A percentile compares a stretch with the other conserved stretches of the same genome.
Conservation (phyloP, 2,888 invertebrate genomes). For the Zelleria hepariella region DNA sequence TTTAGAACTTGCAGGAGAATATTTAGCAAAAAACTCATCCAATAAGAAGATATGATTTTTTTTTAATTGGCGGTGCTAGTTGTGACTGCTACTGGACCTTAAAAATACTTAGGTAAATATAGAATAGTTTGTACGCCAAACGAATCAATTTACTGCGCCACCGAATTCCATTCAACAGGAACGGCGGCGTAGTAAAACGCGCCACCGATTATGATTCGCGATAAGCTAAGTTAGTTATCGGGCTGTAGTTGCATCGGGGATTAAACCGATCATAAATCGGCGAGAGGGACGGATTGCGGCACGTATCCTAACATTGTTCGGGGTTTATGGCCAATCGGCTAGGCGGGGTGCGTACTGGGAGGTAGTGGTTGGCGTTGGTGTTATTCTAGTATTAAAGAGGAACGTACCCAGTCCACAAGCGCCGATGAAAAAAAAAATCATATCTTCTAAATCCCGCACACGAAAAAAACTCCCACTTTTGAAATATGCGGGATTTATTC, state of each 20-base stretch:
- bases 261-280: background rate
- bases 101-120: no score
- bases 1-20: no score
- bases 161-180: background rate
- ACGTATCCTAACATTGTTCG: background rate
- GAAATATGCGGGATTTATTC: no score
- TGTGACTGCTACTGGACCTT: no score
- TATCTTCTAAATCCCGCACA: background rate
- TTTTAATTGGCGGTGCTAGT: no score
- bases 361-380: background rate
- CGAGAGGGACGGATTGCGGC: background rate
- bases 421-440: no score
- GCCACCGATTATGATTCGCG: background rate
- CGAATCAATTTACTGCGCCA: background rate
- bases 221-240: background rate
- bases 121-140: no score
- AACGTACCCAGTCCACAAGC: no score
- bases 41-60: no score
- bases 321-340: background rate
- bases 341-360: background rate
- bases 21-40: no score
- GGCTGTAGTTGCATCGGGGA: background rate
- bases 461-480: no score
- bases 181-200: background rate
- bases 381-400: no score